Conservation (phyloP, 1,140 invertebrate species). For the Ceratitis capitata region DNA sequence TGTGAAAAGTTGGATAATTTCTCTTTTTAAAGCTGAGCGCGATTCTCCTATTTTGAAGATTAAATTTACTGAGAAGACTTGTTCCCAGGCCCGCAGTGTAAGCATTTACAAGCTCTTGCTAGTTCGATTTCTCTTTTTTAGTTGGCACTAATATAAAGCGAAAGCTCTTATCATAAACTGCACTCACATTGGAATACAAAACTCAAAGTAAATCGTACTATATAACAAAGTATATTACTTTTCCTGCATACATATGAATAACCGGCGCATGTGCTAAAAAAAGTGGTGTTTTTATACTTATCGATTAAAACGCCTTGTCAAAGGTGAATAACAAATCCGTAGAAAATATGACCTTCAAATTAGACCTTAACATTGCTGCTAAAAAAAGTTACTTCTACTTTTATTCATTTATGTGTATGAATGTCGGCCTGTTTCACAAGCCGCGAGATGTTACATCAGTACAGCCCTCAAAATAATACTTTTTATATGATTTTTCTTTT, state of each 20-base stretch:
- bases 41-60: not conserved
- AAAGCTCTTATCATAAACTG: not conserved
- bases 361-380: not conserved
- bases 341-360: slow-evolving; percentile 13
- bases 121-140: not conserved
- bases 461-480: not conserved
- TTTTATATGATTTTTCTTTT: not conserved
- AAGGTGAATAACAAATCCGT: not conserved
- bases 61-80: no score
- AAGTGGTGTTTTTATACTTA: not conserved
- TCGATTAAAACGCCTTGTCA: not conserved
- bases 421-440: not conserved
- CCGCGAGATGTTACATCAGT: not conserved
- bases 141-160: not conserved
- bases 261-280: slow-evolving; percentile 5
- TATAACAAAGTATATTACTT: not conserved
- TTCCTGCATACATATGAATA: not conserved
- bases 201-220: not conserved
- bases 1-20: not conserved
- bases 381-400: not conserved
- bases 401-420: not conserved
- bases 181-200: not conserved
- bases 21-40: not conserved
- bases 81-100: no score
- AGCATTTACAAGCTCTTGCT: not conserved